A percentile compares a stretch with the other conserved stretches of the same genome.
phyloP scores from a whole-genome alignment of 2,797 vertebrate genomes.

The Ispidina lecontei region DNA sequence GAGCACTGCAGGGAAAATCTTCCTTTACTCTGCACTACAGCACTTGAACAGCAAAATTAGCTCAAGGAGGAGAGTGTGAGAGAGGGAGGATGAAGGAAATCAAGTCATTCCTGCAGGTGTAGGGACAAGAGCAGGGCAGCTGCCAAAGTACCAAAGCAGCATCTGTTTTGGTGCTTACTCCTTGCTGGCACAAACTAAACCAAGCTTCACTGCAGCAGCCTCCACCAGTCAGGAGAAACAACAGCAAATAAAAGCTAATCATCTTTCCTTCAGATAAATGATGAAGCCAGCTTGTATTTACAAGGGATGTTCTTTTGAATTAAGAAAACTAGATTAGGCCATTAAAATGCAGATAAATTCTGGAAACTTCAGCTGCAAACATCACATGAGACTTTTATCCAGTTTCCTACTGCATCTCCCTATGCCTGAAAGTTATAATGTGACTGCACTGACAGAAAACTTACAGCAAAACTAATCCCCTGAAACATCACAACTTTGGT shows the following conservation, averaged over 20 bases:
- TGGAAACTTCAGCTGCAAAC: background rate
- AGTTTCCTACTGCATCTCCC: background rate
- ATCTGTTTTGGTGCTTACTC: background rate
- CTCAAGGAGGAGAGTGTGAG: background rate
- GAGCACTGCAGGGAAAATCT: background rate
- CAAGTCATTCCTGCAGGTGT: background rate
- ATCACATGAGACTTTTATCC: background rate
- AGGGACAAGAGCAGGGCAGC: background rate
- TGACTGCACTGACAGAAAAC: background rate
- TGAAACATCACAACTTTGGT: background rate
- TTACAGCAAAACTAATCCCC: background rate
- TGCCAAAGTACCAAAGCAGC: background rate
- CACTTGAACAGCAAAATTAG: background rate
- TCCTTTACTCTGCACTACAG: background rate
- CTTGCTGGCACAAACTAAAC: background rate
- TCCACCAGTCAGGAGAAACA: background rate
- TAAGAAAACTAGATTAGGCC: background rate
- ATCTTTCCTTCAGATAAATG: background rate
- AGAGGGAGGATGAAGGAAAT: background rate
- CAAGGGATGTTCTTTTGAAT: background rate
- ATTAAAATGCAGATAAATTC: constrained; percentile 3
- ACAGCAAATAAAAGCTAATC: background rate
- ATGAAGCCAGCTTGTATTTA: background rate
- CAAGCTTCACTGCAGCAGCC: background rate
- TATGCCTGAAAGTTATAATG: background rate